These are phyloP conservation scores for Lepidurus apus DNA, from an alignment of 1,140 invertebrate genomes.

Conservation along the genomic window DNA sequence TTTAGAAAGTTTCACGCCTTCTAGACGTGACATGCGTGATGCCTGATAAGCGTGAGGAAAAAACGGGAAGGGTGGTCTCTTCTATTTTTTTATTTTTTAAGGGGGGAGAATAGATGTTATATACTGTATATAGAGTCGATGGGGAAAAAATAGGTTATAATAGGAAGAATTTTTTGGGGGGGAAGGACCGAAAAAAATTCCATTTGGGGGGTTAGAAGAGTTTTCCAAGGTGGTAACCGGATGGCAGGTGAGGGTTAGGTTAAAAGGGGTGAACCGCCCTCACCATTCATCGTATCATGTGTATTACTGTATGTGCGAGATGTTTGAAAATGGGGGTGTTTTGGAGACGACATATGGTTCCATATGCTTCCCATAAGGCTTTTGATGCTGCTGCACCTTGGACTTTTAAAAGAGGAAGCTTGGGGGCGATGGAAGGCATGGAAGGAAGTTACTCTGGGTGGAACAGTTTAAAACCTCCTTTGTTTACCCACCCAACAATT, in stretches of 20 bases:
- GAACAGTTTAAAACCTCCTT: background rate
- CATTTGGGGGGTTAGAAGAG: no score
- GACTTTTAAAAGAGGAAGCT: background rate
- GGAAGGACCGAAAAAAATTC: no score
- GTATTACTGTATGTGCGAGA: background rate
- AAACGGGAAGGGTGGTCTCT: background rate
- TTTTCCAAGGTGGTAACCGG: conserved; percentile 10
- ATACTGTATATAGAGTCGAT: no score
- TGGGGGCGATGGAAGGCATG: background rate
- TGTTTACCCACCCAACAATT: background rate
- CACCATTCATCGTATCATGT: background rate
- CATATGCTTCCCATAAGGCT: conserved; percentile 1
- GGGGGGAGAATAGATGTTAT: no score
- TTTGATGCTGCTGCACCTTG: background rate
- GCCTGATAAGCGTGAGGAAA: background rate
- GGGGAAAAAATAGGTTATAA: no score
- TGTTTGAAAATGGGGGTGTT: background rate
- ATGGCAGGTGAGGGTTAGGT: conserved; percentile 16
- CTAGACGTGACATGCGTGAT: conserved; percentile 12
- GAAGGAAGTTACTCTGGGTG: background rate
- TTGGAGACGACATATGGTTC: conserved; percentile 6
- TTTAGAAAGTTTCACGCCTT: conserved; percentile 17
- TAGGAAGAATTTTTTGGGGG: no score
- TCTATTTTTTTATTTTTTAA: no score
- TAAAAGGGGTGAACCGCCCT: conserved; percentile 21